Percentiles rank a stretch among this genome's conserved stretches.
Evolutionary conservation across 2,888 invertebrate species (phyloP).

Genomic region (Habroteleia sp.): DNA sequence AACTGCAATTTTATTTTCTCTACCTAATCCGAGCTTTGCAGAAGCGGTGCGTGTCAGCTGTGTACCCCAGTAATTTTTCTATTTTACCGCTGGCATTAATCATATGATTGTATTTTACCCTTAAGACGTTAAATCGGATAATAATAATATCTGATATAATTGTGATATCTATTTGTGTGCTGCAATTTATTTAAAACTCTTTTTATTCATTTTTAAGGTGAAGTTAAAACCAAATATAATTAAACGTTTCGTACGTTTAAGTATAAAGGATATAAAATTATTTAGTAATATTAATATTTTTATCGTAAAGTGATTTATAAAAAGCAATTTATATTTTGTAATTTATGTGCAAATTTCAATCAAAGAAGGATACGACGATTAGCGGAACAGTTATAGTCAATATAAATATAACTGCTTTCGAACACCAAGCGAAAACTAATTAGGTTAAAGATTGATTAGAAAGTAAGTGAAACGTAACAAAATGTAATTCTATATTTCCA

Average conservation of each 20-base stretch:
- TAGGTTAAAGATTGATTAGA: constrained; percentile 34
- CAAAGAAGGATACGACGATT: no score
- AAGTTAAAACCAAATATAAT: no score
- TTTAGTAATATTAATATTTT: no score
- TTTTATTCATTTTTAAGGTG: no score
- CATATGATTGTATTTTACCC: constrained; percentile 29
- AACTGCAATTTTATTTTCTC: constrained; percentile 31
- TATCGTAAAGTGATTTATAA: no score
- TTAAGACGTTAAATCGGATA: constrained; percentile 41
- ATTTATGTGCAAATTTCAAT: no score
- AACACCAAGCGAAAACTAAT: constrained; percentile 7
- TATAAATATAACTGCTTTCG: not conserved
- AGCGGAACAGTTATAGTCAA: not conserved
- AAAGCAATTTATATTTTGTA: no score
- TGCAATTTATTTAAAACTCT: no score
- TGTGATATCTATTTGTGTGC: constrained; percentile 12
- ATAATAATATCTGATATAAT: constrained; percentile 35
- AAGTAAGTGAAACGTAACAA: constrained; percentile 24
- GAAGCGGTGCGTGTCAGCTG: constrained; percentile 34
- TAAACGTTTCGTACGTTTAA: no score
- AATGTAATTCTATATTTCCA: no score
- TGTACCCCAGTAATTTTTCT: constrained; percentile 39
- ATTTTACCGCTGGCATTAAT: constrained; percentile 31
- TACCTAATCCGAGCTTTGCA: constrained; percentile 26
- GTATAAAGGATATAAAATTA: no score